phyloP scores from a whole-genome alignment of 2,888 invertebrate genomes.

The Lymantria monacha region DNA sequence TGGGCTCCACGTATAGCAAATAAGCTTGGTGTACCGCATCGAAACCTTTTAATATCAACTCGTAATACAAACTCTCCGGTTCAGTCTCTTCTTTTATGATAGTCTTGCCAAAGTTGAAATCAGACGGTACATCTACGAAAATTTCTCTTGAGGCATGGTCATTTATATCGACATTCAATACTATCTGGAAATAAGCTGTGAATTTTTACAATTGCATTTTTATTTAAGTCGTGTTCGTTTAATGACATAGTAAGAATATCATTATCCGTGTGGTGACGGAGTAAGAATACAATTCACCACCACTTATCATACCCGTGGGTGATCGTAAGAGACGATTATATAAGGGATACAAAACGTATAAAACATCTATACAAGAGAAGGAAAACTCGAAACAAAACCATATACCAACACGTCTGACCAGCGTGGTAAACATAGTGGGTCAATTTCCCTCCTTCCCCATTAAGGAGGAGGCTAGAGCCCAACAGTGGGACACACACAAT shows the following conservation, averaged over 20 bases:
- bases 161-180: conserved; percentile 85
- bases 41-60: conserved; percentile 82
- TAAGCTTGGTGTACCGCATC: conserved; percentile 83
- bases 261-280: not conserved
- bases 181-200: conserved; percentile 70
- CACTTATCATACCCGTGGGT: not conserved
- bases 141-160: conserved; percentile 66
- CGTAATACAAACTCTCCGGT: conserved; percentile 82
- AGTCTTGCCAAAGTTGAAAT: conserved; percentile 49
- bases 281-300: not conserved
- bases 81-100: conserved; percentile 79
- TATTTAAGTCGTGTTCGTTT: not conserved
- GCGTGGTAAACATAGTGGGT: no score
- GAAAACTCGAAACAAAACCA: no score
- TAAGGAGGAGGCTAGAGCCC: no score
- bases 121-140: conserved; percentile 61
- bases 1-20: conserved; percentile 82
- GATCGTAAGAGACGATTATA: not conserved
- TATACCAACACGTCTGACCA: no score
- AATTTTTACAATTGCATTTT: not conserved
- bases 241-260: not conserved
- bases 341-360: no score
- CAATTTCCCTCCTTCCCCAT: no score
- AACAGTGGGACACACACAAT: no score
- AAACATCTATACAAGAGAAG: no score